Conservation (phyloP, 2,888 invertebrate species). For the Nomada goodeniana region DNA sequence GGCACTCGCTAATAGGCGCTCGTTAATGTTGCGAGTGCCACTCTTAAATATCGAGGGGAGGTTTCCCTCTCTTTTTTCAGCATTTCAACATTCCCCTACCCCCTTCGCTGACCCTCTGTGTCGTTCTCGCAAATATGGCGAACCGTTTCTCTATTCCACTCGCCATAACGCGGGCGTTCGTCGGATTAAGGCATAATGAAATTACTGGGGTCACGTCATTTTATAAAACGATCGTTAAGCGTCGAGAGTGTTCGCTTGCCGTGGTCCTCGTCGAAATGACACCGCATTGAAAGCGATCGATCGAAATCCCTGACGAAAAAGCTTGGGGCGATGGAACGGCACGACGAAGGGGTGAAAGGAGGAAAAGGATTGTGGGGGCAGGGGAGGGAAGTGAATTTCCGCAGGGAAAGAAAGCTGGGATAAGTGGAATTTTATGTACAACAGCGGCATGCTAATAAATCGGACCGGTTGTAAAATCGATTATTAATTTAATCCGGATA, state of each 20-base stretch:
- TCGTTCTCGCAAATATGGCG: slow-evolving; percentile 1
- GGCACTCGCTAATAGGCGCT: slow-evolving; percentile 62
- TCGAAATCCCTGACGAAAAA: slow-evolving; percentile 54
- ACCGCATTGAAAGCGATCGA: slow-evolving; percentile 63
- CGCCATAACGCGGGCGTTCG: slow-evolving; percentile 48
- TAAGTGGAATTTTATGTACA: slow-evolving; percentile 59
- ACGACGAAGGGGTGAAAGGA: no score
- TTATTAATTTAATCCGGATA: slow-evolving; percentile 54
- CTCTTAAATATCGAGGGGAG: slow-evolving; percentile 62
- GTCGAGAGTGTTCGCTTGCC: slow-evolving; percentile 57
- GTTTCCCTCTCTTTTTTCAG: slow-evolving; percentile 47
- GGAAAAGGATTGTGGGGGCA: not conserved
- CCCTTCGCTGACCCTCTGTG: not conserved
- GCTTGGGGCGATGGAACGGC: slow-evolving; percentile 8
- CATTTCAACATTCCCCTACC: slow-evolving; percentile 22
- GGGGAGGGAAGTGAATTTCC: not conserved
- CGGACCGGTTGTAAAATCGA: slow-evolving; percentile 51
- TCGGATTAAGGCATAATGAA: slow-evolving; percentile 64
- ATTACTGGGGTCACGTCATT: slow-evolving; percentile 64
- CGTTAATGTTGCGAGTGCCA: slow-evolving; percentile 62
- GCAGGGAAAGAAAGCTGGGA: slow-evolving; percentile 1
- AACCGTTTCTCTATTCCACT: slow-evolving; percentile 15
- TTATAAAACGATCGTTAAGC: slow-evolving; percentile 66
- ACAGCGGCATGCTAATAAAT: slow-evolving; percentile 44
- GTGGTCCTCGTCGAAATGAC: slow-evolving; percentile 56